These are phyloP conservation scores for Drosophila pandora DNA, from an alignment of 1,140 invertebrate species.

Conservation along the genomic window DNA sequence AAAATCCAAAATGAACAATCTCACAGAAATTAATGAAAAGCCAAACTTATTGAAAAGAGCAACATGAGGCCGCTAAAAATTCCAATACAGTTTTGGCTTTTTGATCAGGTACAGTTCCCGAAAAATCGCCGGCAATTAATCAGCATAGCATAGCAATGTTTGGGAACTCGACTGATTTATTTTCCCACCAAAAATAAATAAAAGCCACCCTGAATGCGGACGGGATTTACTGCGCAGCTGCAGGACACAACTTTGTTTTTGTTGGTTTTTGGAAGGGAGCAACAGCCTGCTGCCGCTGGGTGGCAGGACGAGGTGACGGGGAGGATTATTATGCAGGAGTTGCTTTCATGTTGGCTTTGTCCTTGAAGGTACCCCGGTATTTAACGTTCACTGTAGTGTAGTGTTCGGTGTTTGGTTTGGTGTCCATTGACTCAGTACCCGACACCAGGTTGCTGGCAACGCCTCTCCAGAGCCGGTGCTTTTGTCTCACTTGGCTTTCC, in stretches of 20 bases:
- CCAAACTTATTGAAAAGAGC: conserved; percentile 45
- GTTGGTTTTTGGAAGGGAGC: conserved; percentile 1
- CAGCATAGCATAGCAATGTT: conserved; percentile 38
- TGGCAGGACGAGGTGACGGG: conserved; percentile 21
- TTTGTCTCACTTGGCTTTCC: conserved; percentile 56
- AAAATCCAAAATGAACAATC: conserved; percentile 44
- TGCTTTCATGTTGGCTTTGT: conserved; percentile 15
- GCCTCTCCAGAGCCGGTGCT: conserved; percentile 66
- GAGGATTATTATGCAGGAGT: conserved; percentile 33
- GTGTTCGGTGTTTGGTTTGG: conserved; percentile 7
- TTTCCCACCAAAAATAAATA: conserved; percentile 60
- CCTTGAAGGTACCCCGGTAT: conserved; percentile 52
- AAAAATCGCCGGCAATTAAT: conserved; percentile 53
- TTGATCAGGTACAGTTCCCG: conserved; percentile 57
- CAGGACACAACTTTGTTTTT: conserved; percentile 31
- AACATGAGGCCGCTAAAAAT: conserved; percentile 60
- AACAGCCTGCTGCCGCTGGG: conserved; percentile 49
- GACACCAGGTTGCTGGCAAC: conserved; percentile 34
- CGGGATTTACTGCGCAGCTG: conserved; percentile 67
- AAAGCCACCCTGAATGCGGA: conserved; percentile 60
- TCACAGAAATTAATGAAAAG: conserved; percentile 38
- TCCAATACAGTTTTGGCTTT: conserved; percentile 41
- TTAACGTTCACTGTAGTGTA: neutral
- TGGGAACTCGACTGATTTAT: conserved; percentile 38
- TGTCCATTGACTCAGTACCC: conserved; percentile 19